Base-by-base conservation (phyloP, 2,797 vertebrate genomes). In the Agapornis canus region DNA sequence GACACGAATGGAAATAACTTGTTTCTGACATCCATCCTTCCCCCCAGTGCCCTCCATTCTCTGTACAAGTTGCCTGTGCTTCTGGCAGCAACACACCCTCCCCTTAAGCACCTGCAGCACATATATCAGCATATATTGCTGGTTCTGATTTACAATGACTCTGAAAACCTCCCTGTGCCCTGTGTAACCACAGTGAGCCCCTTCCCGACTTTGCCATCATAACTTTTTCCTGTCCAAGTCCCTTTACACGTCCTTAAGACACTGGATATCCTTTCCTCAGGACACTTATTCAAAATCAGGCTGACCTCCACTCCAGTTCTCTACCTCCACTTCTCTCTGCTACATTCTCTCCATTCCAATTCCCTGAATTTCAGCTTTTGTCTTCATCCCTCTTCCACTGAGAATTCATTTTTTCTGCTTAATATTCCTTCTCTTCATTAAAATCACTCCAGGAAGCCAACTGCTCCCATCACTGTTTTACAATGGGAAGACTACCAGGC, bases 321-420 rank as follows among this genome's bases (percentile, higher is more conserved):
- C 64, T 9, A 26, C 27, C 32, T 79, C 57, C 54, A 9, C 8
- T 81, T 64, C 48, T 66, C 39, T 79, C 31, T 68, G 56, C 39
- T 40, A 59, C n/a, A 18, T 25, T 70, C 72, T 21, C 23, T 71
- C 39, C 77, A 31, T 27, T 47, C 40, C 32, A 81, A 56, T 26
- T 61, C 26, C 10, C 42, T 11, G 16, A 68, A 91, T 65, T 78
- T 90, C 57, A 78, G 40, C 39, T 90, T 92, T 70, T 73, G 21
- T 32, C 66, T 81, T 79, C 25, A 40, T 64, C 18, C 47, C 23
- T 87, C 45, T 85, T 64, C 22, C 37, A 48, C 31, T 25, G 85
- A 85, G 35, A 95, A 81, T 60, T 88, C 1, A 20, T 76, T 94
- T 91, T 83, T 86, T 47, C 65, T 94, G 32, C 45, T 75, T 63